phyloP scores from a whole-genome alignment of 2,888 invertebrate species.

The Ormyrus nitidulus region DNA sequence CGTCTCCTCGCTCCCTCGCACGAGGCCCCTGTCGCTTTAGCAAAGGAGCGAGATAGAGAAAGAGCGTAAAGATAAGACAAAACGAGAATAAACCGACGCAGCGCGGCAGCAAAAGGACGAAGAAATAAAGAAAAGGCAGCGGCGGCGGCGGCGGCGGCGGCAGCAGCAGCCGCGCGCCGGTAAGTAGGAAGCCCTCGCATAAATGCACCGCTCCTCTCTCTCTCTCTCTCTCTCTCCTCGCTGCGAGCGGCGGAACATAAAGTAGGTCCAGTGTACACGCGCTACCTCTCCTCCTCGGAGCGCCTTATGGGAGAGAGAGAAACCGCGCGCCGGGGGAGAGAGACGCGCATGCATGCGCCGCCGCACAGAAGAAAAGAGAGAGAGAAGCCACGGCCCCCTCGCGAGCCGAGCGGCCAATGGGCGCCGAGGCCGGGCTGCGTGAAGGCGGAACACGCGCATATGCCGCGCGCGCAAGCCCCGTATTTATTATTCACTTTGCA shows the following conservation, averaged over 20 bases:
- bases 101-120: conserved; percentile 20
- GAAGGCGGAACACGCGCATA: conserved; percentile 73
- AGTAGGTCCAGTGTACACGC: conserved; percentile 45
- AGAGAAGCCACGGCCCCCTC: conserved; percentile 68
- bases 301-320: conserved; percentile 48
- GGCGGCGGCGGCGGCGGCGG: background rate
- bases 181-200: conserved; percentile 41
- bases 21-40: too few relatives aligned
- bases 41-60: conserved; percentile 13
- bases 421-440: conserved; percentile 73
- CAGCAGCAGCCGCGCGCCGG: conserved; percentile 7
- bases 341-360: conserved; percentile 8
- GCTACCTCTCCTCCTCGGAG: conserved; percentile 9
- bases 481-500: conserved; percentile 76
- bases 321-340: conserved; percentile 25
- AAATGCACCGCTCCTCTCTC: conserved; percentile 38
- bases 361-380: conserved; percentile 19
- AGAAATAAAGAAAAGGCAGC: conserved; percentile 31
- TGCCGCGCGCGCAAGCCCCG: conserved; percentile 1
- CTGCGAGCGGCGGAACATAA: conserved; percentile 23
- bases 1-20: background rate
- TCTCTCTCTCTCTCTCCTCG: conserved; percentile 18
- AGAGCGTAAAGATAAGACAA: conserved; percentile 45
- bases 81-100: conserved; percentile 51
- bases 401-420: conserved; percentile 71